Evolutionary conservation across 2,888 invertebrate genomes (phyloP), one percentile per base, ranked within the genome.

Genomic region (Scaptomyza cyrtandrae): DNA sequence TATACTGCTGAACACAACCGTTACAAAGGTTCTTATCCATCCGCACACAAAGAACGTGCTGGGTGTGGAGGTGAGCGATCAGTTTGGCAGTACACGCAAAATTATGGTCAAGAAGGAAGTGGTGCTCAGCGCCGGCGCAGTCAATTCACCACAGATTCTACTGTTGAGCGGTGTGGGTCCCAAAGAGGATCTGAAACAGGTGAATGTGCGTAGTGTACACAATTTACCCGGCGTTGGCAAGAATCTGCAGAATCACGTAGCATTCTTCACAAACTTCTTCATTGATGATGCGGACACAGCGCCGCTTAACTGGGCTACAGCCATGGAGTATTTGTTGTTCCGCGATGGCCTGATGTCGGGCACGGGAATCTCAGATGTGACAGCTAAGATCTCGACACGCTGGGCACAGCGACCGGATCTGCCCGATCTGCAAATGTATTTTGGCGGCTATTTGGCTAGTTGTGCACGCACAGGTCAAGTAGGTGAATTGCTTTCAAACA

Each of bases 141-240:
- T 99, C 1, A 98, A 97, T 78, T 97, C 98, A 0, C 98, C 99
- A 0, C 99, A 99, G 90, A 93, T 99, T 49, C 94, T 99, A 13
- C 94, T 98, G 87, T 94, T 98, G 44, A 98, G 98, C 76, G 99
- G 99, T 10, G 94, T 98, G 11, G 98, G 98, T 0, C 96, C 96
- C 33, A 94, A 94, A 2, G 94, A 94, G 0, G 96, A 97, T 14
- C 93, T 98, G 16, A 82, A 93, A 11, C 92, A 93, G 71, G 94
- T 93, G 0, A 94, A 95, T 19, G 94, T 97, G 0, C 94, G 94
- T 0, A 93, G 95, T 0, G 92, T 97, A 2, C 96, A 96, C 80
- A 93, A 95, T 86, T 93, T 97, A 41, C 96, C 96, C 0, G 95
- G 95, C 0, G 98, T 98, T 10, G 98, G 96, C 39, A 94, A 94